phyloP scores from a whole-genome alignment of 2,888 invertebrate genomes.

The Aphidius colemani region DNA sequence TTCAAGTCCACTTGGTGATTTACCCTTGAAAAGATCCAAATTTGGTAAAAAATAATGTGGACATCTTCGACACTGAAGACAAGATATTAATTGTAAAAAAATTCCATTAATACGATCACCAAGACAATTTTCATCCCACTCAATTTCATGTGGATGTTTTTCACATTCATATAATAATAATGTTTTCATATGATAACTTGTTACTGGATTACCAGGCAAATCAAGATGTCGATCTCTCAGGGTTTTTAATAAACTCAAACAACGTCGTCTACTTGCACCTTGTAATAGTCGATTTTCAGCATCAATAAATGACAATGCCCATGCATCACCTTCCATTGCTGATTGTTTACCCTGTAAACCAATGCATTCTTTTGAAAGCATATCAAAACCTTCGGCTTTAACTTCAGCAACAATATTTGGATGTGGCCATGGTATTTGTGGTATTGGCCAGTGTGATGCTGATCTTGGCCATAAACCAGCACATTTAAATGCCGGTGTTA shows the following conservation, averaged over 20 bases:
- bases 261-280: slow-evolving; percentile 84
- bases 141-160: slow-evolving; percentile 90
- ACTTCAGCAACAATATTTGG: slow-evolving; percentile 89
- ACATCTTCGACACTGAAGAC: slow-evolving; percentile 91
- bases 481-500: slow-evolving; percentile 93
- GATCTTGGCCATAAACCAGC: slow-evolving; percentile 93
- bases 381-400: slow-evolving; percentile 92
- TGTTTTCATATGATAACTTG: slow-evolving; percentile 88
- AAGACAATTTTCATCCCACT: slow-evolving; percentile 91
- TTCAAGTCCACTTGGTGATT: slow-evolving; percentile 86
- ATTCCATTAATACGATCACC: slow-evolving; percentile 93
- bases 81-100: slow-evolving; percentile 93
- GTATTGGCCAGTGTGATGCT: slow-evolving; percentile 91
- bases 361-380: slow-evolving; percentile 85
- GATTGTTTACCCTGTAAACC: slow-evolving; percentile 82
- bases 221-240: slow-evolving; percentile 89
- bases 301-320: slow-evolving; percentile 89
- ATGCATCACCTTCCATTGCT: slow-evolving; percentile 94
- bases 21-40: slow-evolving; percentile 91
- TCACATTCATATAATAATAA: slow-evolving; percentile 93
- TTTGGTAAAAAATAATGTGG: slow-evolving; percentile 95
- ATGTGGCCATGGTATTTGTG: slow-evolving; percentile 91
- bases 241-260: slow-evolving; percentile 86
- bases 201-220: slow-evolving; percentile 84
- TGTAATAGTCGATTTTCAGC: slow-evolving; percentile 88